These are phyloP conservation scores for Thaleichthys pacificus DNA, from an alignment of 2,797 vertebrate species.

Conservation along the genomic window DNA sequence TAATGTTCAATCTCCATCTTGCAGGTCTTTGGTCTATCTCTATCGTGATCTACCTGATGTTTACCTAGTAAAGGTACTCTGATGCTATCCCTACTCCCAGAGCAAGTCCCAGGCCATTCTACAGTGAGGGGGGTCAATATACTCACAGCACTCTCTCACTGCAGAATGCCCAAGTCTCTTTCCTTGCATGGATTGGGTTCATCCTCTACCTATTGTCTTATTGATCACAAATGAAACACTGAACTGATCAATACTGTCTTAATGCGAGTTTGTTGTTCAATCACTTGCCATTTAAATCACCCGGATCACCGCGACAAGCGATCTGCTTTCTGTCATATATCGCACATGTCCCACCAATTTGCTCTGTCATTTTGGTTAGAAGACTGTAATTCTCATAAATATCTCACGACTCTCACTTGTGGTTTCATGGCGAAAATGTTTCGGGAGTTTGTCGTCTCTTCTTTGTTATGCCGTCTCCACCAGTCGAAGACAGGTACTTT, in stretches of 20 bases:
- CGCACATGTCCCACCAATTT: slow-evolving; percentile 61
- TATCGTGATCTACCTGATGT: neutral
- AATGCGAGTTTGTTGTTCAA: slow-evolving; percentile 81
- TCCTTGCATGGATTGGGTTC: slow-evolving; percentile 63
- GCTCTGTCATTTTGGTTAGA: slow-evolving; percentile 64
- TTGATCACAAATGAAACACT: slow-evolving; percentile 79
- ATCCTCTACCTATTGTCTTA: slow-evolving; percentile 71
- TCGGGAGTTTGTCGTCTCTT: slow-evolving; percentile 21
- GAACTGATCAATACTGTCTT: slow-evolving; percentile 77
- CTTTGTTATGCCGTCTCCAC: slow-evolving; percentile 51
- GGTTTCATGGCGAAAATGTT: slow-evolving; percentile 24
- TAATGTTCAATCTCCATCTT: too few relatives aligned
- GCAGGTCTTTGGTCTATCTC: too few relatives aligned
- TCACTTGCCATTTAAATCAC: slow-evolving; percentile 80
- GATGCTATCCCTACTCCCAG: slow-evolving; percentile 24
- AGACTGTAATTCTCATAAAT: slow-evolving; percentile 63
- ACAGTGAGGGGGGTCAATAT: slow-evolving; percentile 27
- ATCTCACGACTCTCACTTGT: slow-evolving; percentile 43
- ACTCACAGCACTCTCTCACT: slow-evolving; percentile 17
- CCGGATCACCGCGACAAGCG: slow-evolving; percentile 54
- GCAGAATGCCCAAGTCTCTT: slow-evolving; percentile 40
- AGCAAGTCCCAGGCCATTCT: slow-evolving; percentile 36
- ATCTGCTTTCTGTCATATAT: slow-evolving; percentile 71
- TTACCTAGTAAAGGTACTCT: slow-evolving; percentile 18
- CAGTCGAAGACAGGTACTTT: slow-evolving; percentile 52